Evolutionary conservation across 2,113 vertebrate genomes (phyloP).

Genomic region (Nesoenas mayeri): DNA sequence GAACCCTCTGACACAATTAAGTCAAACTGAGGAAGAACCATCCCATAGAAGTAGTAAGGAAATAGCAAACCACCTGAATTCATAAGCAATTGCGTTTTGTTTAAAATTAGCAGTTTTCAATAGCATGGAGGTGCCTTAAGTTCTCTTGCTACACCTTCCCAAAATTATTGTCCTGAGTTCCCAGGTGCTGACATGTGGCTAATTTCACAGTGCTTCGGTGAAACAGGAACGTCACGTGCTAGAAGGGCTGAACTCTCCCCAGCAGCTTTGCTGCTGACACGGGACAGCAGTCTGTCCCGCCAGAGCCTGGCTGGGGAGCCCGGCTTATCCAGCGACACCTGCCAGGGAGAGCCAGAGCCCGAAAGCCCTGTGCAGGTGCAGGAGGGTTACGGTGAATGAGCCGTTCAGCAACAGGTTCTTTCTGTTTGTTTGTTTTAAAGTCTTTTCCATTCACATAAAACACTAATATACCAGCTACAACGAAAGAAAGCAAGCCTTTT

Average conservation of each 20-base stretch:
- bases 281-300: neutral
- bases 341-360: neutral
- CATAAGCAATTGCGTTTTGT: fast-evolving
- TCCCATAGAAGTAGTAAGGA: neutral
- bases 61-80: neutral
- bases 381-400: neutral
- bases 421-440: neutral
- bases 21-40: neutral
- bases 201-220: neutral
- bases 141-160: neutral
- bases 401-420: neutral
- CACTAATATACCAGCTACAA: neutral
- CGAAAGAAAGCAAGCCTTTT: neutral
- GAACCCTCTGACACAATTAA: neutral
- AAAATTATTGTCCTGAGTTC: neutral
- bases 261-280: neutral
- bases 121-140: neutral
- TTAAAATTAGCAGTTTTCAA: neutral
- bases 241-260: neutral
- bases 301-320: neutral
- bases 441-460: neutral
- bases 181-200: neutral
- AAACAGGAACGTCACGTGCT: neutral
- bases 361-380: neutral
- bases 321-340: neutral